Conservation (phyloP, 2,797 vertebrate species). For the Psittacula derbiana region DNA sequence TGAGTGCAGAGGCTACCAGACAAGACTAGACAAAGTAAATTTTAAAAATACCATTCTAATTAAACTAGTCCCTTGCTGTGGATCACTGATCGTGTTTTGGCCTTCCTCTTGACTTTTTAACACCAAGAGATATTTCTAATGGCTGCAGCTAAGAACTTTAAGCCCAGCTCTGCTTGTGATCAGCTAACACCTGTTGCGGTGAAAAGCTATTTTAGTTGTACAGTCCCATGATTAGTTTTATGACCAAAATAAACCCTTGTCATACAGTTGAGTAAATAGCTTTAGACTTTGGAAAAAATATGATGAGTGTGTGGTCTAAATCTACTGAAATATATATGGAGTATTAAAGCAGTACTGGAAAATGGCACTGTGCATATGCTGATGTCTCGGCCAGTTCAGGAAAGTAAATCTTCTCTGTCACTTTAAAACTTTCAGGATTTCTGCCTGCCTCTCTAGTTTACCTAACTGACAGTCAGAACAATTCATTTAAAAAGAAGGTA, state of each 20-base stretch:
- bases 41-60: slow-evolving; percentile 59
- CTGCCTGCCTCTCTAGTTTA: background rate
- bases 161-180: slow-evolving; percentile 36
- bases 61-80: slow-evolving; percentile 24
- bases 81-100: slow-evolving; percentile 27
- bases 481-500: background rate
- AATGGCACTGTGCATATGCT: background rate
- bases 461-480: background rate
- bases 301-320: slow-evolving; percentile 33
- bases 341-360: background rate
- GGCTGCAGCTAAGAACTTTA: slow-evolving; percentile 20
- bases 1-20: background rate
- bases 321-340: background rate
- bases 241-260: slow-evolving; percentile 55
- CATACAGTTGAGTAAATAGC: background rate
- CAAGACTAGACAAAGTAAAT: slow-evolving; percentile 51
- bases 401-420: background rate
- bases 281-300: slow-evolving; percentile 3
- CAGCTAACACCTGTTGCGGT: slow-evolving; percentile 60
- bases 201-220: slow-evolving; percentile 56
- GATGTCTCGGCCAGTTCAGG: background rate
- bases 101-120: slow-evolving; percentile 49
- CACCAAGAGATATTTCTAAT: slow-evolving; percentile 24
- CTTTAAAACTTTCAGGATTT: background rate
- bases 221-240: slow-evolving; percentile 49